Evolutionary conservation across 2,797 vertebrate genomes (phyloP), one percentile per base, ranked within the genome.

Genomic region (Pseudochirops cupreus): DNA sequence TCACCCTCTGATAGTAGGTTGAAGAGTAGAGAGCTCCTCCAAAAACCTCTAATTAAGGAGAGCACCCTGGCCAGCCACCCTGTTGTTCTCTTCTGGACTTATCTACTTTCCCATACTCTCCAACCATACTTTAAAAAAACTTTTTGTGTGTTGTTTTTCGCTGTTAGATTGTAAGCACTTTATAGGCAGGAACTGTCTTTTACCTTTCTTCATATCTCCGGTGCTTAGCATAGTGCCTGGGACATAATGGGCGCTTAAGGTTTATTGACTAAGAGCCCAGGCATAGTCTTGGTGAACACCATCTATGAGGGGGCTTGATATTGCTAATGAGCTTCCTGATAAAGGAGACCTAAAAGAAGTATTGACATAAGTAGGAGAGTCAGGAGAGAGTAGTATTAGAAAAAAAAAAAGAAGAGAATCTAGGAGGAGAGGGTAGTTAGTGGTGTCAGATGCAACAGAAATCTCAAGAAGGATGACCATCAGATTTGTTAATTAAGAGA

Each of bases 81-180:
- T 94, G 92, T 12, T 93, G 0, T 67, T 29, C 91, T 93, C 58
- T 10, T 91, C 46, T 29, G 31, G 33, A 52, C 82, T 95, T 39
- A 29, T 90, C 53, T 67, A 53, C 55, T 56, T 95, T 91, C 55
- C 24, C 21, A 21, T 26, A 28, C 5, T 91, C 16, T 10, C 24
- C 16, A 39, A 14, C 33, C 56, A 92, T 31, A 39, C 55, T 91
- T 92, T 95, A 9, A 9, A 53, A 53, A 53, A 53, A 53, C 31
- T 50, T 92, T 24, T 24, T 59, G 14, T 91, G 24, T 90, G 74
- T 91, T 82, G 11, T 52, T 93, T 94, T 24, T 94, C 29, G 92
- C 52, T 31, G 46, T 95, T 29, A 13, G 59, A 33, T 29, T 50
- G 6, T 39, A 50, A 31, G 4, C 24, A 58, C 28, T 6, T 58